These are phyloP conservation scores for Chelonia mydas DNA, from an alignment of 2,797 vertebrate species.

Conservation along the genomic window DNA sequence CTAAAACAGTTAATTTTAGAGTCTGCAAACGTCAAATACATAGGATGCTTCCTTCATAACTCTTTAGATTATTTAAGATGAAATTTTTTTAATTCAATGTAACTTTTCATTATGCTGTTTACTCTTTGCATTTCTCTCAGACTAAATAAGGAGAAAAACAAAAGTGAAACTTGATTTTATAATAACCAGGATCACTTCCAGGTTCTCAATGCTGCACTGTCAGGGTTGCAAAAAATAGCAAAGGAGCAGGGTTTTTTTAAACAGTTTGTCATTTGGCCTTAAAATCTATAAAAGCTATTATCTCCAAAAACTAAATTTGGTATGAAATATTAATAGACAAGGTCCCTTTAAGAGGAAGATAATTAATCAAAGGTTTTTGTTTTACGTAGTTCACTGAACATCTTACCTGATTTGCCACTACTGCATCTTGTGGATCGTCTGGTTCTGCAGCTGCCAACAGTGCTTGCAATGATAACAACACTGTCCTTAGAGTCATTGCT, in stretches of 20 bases:
- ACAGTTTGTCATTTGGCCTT: background rate
- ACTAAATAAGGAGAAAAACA: background rate
- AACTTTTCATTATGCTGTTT: background rate
- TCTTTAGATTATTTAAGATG: background rate
- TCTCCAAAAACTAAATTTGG: background rate
- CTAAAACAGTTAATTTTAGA: background rate
- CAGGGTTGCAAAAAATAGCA: background rate
- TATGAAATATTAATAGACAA: background rate
- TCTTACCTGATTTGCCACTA: constrained; percentile 97
- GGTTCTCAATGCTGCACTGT: background rate
- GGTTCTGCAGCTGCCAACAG: constrained; percentile 97
- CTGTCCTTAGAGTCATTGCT: constrained; percentile 98
- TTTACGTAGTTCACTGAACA: background rate
- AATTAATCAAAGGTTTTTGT: background rate
- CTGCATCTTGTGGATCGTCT: constrained; percentile 98
- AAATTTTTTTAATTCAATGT: background rate
- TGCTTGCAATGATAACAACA: constrained; percentile 97
- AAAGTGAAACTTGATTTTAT: background rate
- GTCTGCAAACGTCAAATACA: background rate
- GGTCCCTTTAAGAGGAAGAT: background rate
- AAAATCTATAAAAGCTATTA: background rate
- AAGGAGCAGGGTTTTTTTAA: no score
- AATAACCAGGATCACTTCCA: background rate
- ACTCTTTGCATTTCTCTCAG: background rate
- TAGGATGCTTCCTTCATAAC: background rate